Percentiles rank a stretch among this genome's conserved stretches.
Conservation (phyloP, 2,888 invertebrate genomes). For the Sminthurides aquaticus region DNA sequence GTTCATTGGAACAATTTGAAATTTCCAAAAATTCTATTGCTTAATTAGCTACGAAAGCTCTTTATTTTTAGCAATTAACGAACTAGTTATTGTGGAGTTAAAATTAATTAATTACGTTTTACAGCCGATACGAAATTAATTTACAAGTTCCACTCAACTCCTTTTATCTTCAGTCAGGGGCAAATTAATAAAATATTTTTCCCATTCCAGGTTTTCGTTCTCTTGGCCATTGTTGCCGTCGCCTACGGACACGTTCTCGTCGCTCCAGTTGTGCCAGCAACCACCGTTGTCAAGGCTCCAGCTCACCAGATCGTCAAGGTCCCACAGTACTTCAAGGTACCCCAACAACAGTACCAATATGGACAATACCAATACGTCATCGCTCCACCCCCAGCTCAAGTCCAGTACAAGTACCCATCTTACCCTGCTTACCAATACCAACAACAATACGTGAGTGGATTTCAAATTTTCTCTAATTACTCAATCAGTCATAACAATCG, state of each 20-base stretch:
- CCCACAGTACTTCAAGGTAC: not conserved
- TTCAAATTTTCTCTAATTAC: not conserved
- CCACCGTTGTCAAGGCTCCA: not conserved
- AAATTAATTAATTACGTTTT: too few relatives aligned
- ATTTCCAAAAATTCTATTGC: not conserved
- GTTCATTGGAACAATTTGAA: not conserved
- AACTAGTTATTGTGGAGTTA: too few relatives aligned
- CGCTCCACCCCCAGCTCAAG: slow-evolving; percentile 1
- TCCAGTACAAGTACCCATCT: not conserved
- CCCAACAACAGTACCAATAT: too few relatives aligned
- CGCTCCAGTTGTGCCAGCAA: not conserved
- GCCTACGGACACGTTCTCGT: not conserved
- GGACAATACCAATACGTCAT: not conserved
- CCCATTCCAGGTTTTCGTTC: slow-evolving; percentile 3
- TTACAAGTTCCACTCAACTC: too few relatives aligned
- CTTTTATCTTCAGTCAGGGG: too few relatives aligned
- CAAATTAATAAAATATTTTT: too few relatives aligned
- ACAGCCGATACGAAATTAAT: too few relatives aligned
- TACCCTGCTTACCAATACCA: not conserved
- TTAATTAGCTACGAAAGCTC: too few relatives aligned
- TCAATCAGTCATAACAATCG: not conserved
- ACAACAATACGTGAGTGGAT: not conserved
- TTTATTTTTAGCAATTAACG: too few relatives aligned
- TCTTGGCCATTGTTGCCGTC: not conserved
- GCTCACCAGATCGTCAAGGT: slow-evolving; percentile 2